A percentile compares a stretch with the other conserved stretches of the same genome.
Conservation (phyloP, 2,888 invertebrate species). For the Drosophila vallismaia region DNA sequence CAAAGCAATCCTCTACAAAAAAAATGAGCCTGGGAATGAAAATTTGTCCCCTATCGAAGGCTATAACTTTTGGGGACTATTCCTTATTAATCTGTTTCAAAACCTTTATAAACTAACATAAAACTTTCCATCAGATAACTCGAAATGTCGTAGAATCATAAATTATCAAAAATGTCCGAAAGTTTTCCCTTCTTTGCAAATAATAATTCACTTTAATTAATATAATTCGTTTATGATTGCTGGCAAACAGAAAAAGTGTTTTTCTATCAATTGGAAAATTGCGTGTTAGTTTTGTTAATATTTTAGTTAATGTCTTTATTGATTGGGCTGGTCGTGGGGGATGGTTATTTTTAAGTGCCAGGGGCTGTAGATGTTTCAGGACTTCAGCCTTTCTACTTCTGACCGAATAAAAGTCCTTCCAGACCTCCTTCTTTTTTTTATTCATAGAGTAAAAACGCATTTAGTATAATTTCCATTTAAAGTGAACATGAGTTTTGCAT, state of each 20-base stretch:
- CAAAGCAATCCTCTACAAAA: no score
- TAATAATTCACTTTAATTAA: constrained; percentile 71
- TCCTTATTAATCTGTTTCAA: no score
- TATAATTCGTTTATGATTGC: constrained; percentile 73
- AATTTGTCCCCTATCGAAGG: no score
- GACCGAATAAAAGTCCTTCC: background rate
- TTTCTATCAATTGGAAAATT: constrained; percentile 60
- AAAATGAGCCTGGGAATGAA: no score
- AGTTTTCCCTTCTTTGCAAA: background rate
- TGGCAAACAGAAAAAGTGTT: constrained; percentile 57
- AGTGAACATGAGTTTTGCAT: constrained; percentile 67
- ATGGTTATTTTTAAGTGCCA: background rate
- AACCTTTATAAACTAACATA: no score
- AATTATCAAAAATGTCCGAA: background rate
- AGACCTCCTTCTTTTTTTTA: background rate
- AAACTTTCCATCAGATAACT: no score
- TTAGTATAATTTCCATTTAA: constrained; percentile 61
- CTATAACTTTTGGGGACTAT: no score
- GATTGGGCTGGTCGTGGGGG: constrained; percentile 33
- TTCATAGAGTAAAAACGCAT: constrained; percentile 57
- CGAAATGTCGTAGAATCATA: no score
- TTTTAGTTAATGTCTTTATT: constrained; percentile 61
- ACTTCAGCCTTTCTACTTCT: background rate
- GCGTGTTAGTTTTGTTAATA: constrained; percentile 56
- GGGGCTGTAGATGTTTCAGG: background rate